Evolutionary conservation across 2,888 invertebrate genomes (phyloP), one percentile per base, ranked within the genome.

Genomic region (Tipula vernalis): DNA sequence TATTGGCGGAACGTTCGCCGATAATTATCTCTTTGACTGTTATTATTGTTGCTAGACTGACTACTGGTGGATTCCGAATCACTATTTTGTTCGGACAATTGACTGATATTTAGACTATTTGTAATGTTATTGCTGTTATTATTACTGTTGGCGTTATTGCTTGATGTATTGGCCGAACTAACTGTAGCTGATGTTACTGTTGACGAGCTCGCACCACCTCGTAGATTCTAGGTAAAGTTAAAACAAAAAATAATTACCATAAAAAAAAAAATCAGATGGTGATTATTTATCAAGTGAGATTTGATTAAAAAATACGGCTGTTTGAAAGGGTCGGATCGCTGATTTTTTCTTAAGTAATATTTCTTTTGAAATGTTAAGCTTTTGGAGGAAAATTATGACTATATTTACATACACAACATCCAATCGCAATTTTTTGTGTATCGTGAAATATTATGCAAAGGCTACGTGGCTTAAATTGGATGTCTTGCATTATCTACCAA

Each of bases 101-200:
- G 41, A 85, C n/a, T 84, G 10, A 39, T 41, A 39, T 36, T 84
- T 84, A 13, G 5, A 39, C 10, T 41, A 18, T 5, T 42, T 44
- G 15, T 85, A 6, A 39, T 39, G 18, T 28, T 57, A 57, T 57
- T 57, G 51, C 15, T 57, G n/a, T 51, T 51, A n/a, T 12, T 51
- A 51, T 51, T 51, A 13, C 47, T n/a, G 15, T 57, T 57, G 15
- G 51, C 1, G 28, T 71, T 44, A 28, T 28, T 86, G 6, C 36
- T 86, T 18, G 86, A n/a, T 47, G 86, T 44, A 28, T 44, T 44
- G 13, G 86, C 36, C 36, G 42, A 36, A 28, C 86, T 28, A 13
- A 44, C 86, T 3, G 44, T 44, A 10, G 88, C 87, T 86, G 88
- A 88, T 44, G 87, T 88, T 6, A 88, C 87, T 44, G 88, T 87